Evolutionary conservation across 2,888 invertebrate genomes (phyloP), one percentile per base, ranked within the genome.

Genomic region (Homarus gammarus): DNA sequence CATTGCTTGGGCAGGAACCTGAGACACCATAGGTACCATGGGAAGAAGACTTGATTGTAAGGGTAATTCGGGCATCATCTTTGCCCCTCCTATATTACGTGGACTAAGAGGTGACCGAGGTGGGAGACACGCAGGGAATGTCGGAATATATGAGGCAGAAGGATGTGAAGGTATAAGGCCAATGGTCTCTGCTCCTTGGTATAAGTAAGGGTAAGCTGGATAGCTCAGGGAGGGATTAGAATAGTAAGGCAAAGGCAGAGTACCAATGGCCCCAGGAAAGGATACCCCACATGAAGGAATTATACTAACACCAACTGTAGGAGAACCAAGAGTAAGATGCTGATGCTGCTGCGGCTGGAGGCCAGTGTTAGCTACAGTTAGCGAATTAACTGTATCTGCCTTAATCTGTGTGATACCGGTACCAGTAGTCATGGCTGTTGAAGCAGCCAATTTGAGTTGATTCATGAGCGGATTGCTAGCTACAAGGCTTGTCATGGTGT

Each of bases 181-280:
- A n/a, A 79, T 81, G 6, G 84, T 51, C 33, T 89, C 89, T 79
- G 84, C 44, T 56, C 73, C 79, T 70, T 89, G 89, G 73, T 89
- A 89, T 18, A 89, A 68, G 70, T 84, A 89, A 8, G 84, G 89
- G 27, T 89, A 89, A 18, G 88, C 82, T 70, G 89, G 89, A 33
- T 89, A 89, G n/a, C 61, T 68, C 15, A 89, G 61, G 56, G 89
- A 73, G 38, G 89, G 75, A 38, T 83, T 84, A 44, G 89, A 73
- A 27, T 89, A 85, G 36, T 85, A 89, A 72, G 89, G 89, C 78
- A 89, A 49, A 27, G 89, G 84, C 40, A 89, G 70, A 40, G 84
- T 79, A 56, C 89, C 75, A 64, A 82, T 61, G 15, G 87, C 81
- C 36, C 72, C 82, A 61, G 81, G 81, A 40, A 82, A 81, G 44